Conservation (phyloP, 1,140 invertebrate species). For the Brachionus calyciflorus region DNA sequence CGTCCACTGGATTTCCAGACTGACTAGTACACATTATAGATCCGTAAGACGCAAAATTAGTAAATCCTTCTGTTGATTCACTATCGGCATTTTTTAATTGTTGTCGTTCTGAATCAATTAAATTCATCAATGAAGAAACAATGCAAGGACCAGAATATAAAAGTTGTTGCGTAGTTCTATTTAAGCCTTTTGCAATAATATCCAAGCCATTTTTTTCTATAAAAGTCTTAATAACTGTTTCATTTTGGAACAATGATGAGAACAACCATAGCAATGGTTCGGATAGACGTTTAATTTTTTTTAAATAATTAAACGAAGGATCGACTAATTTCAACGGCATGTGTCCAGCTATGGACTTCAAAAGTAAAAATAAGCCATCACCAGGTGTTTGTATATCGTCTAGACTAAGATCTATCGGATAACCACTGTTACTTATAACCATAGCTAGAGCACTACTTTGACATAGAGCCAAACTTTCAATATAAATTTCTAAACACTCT, state of each 20-base stretch:
- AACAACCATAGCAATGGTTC: constrained; percentile 75
- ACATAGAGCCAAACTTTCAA: constrained; percentile 27
- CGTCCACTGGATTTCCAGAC: constrained; percentile 79
- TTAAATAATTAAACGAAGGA: constrained; percentile 9
- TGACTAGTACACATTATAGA: constrained; percentile 76
- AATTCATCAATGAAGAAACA: constrained; percentile 27
- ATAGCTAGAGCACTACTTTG: constrained; percentile 41
- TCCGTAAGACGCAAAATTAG: constrained; percentile 79
- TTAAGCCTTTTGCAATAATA: constrained; percentile 51
- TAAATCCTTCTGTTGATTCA: constrained; percentile 68
- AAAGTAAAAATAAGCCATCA: constrained; percentile 17
- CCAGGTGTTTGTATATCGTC: constrained; percentile 36
- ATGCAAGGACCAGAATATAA: constrained; percentile 32
- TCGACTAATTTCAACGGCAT: not conserved
- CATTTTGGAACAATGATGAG: constrained; percentile 69
- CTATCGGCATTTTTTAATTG: constrained; percentile 52
- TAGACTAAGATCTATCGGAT: constrained; percentile 3
- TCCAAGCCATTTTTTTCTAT: constrained; percentile 63
- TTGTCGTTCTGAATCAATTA: constrained; percentile 36
- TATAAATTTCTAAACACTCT: not conserved
- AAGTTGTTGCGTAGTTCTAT: not conserved
- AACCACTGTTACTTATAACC: constrained; percentile 38
- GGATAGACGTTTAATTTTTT: constrained; percentile 62
- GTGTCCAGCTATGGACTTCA: not conserved
- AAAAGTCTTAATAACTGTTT: constrained; percentile 69